These are phyloP conservation scores for Psittacula derbiana DNA, from an alignment of 2,797 vertebrate species.

Conservation along the genomic window DNA sequence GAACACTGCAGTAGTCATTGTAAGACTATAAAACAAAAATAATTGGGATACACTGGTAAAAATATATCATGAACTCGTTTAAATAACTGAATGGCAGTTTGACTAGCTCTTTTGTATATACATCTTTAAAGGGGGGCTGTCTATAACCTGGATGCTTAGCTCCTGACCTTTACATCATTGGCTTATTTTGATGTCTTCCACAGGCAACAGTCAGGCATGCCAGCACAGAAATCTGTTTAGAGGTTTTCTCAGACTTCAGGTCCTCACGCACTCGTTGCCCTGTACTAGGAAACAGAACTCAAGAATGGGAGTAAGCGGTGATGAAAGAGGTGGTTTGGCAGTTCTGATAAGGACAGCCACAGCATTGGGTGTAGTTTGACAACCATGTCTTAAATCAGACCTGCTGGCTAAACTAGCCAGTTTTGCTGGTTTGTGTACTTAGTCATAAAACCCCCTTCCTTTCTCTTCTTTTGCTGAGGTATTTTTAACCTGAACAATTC, in stretches of 20 bases:
- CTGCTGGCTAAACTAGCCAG: constrained; percentile 15
- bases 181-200: neutral
- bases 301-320: neutral
- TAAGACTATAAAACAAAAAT: neutral
- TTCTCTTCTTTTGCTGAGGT: neutral
- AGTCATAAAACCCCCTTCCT: neutral
- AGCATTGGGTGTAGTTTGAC: neutral
- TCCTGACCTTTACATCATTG: neutral
- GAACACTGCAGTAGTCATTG: neutral
- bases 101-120: neutral
- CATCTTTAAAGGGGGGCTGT: neutral
- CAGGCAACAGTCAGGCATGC: neutral
- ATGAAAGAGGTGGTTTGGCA: neutral
- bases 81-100: neutral
- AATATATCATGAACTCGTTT: neutral
- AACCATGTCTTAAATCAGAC: neutral
- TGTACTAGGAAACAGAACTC: neutral
- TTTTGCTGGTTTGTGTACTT: neutral
- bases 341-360: neutral
- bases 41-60: neutral
- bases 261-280: neutral
- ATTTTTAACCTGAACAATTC: neutral
- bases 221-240: neutral
- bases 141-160: neutral
- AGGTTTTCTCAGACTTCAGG: neutral